Evolutionary conservation across 1,140 invertebrate genomes (phyloP).

Genomic region (Hylaeus anthracinus): DNA sequence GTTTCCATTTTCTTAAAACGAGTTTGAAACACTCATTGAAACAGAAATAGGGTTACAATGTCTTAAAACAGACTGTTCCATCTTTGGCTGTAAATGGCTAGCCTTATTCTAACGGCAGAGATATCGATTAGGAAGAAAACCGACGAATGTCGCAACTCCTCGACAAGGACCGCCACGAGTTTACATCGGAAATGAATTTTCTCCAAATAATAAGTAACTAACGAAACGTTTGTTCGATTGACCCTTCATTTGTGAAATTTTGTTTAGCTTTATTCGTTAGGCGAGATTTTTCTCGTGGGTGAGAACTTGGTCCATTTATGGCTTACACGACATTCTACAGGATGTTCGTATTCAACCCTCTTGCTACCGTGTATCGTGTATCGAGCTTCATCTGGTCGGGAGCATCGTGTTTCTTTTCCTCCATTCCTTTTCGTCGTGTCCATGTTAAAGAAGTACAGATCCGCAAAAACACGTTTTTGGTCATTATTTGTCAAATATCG

Average conservation of each 20-base stretch:
- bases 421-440: background rate
- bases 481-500: background rate
- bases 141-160: constrained; percentile 25
- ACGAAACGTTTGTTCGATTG: too few species aligned
- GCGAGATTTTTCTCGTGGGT: too few species aligned
- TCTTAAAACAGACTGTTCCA: background rate
- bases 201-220: too few species aligned
- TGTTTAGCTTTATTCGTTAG: too few species aligned
- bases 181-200: background rate
- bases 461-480: background rate
- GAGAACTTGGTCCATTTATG: too few species aligned
- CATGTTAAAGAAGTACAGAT: background rate
- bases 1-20: too few species aligned
- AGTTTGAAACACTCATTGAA: background rate
- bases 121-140: constrained; percentile 41
- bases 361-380: background rate
- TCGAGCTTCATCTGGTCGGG: background rate
- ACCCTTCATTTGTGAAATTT: too few species aligned
- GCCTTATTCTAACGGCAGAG: constrained; percentile 18
- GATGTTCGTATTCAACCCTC: background rate
- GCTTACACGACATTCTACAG: background rate
- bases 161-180: constrained; percentile 5
- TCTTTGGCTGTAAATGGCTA: constrained; percentile 22
- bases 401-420: background rate
- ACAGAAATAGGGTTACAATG: too few species aligned